Conservation (phyloP, 2,888 invertebrate species). For the Habrosyne pyritoides region DNA sequence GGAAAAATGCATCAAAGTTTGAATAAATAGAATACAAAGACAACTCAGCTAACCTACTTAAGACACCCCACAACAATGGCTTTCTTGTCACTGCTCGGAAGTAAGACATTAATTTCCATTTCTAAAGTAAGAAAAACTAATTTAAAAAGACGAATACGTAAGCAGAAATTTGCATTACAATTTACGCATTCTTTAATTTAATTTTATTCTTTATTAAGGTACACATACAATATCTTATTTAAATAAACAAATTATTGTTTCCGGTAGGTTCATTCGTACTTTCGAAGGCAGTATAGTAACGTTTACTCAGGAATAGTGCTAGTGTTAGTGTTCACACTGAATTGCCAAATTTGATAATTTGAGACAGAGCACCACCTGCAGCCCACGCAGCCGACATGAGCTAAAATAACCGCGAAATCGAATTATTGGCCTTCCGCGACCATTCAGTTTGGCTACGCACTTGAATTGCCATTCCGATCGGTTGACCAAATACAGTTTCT, state of each 20-base stretch:
- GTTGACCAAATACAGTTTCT: constrained; percentile 53
- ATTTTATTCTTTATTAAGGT: constrained; percentile 43
- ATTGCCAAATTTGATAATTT: constrained; percentile 65
- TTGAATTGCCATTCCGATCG: constrained; percentile 57
- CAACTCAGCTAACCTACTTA: constrained; percentile 47
- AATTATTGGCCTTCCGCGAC: constrained; percentile 69
- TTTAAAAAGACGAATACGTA: constrained; percentile 70
- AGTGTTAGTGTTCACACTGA: constrained; percentile 36
- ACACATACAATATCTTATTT: no score
- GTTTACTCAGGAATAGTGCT: constrained; percentile 17
- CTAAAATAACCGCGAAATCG: constrained; percentile 79
- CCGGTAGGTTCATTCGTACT: constrained; percentile 19
- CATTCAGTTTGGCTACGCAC: constrained; percentile 64
- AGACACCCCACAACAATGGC: constrained; percentile 59
- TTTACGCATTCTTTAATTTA: constrained; percentile 52
- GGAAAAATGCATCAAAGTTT: constrained; percentile 11
- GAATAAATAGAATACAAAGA: constrained; percentile 32
- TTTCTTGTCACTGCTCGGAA: constrained; percentile 59
- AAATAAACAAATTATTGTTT: no score
- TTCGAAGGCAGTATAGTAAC: neutral
- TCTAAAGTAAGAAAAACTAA: constrained; percentile 64
- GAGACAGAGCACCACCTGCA: constrained; percentile 66
- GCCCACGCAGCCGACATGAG: constrained; percentile 57
- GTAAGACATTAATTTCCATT: constrained; percentile 74
- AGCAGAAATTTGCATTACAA: constrained; percentile 71